phyloP scores from a whole-genome alignment of 2,797 vertebrate species.

The Clarias platycephalus region DNA sequence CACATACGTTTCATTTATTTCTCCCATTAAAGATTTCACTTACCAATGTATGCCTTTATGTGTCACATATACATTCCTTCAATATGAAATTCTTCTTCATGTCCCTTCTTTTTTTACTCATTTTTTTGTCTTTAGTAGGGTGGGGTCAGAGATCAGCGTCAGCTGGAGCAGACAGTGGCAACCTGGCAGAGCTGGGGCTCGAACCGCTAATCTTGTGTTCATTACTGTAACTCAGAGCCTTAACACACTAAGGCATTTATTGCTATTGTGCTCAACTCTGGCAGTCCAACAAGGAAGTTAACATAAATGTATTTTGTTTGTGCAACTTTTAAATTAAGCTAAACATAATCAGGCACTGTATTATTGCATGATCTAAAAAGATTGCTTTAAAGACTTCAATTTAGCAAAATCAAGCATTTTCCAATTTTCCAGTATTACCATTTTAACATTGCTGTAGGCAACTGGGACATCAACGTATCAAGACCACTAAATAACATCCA shows the following conservation, averaged over 20 bases:
- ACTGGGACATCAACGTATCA: not conserved
- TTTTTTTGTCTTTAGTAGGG: too few relatives aligned
- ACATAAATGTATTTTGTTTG: not conserved
- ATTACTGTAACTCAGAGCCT: too few relatives aligned
- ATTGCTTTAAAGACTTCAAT: not conserved
- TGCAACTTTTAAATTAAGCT: not conserved
- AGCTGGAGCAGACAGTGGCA: too few relatives aligned
- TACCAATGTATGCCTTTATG: not conserved
- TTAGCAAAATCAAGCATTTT: not conserved
- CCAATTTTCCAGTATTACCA: not conserved
- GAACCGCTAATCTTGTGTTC: too few relatives aligned
- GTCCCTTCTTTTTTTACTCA: not conserved
- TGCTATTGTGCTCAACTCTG: not conserved
- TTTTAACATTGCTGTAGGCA: not conserved
- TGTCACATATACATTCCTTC: too few relatives aligned
- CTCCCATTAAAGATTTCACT: not conserved
- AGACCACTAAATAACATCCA: not conserved
- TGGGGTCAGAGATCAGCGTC: too few relatives aligned
- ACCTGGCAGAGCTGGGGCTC: too few relatives aligned
- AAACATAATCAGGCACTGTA: not conserved
- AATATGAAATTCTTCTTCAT: too few relatives aligned
- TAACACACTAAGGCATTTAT: too few relatives aligned
- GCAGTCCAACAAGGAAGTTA: not conserved
- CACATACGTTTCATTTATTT: not conserved
- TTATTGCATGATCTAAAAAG: not conserved